Evolutionary conservation across 2,888 invertebrate species (phyloP), one percentile per base, ranked within the genome.

Genomic region (Melieria picta): DNA sequence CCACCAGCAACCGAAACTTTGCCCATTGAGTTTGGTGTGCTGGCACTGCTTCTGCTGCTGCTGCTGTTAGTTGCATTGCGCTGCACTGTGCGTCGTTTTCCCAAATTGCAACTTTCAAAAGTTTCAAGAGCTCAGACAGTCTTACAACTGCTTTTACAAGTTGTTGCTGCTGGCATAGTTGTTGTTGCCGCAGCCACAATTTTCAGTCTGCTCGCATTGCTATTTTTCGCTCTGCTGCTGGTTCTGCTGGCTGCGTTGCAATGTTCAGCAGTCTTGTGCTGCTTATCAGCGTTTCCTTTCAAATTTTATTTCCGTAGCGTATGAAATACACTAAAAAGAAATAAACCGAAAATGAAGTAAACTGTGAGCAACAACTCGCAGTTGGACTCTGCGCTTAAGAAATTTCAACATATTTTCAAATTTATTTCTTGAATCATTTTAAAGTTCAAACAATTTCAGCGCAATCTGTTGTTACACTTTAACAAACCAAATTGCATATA

Each of bases 41-140:
- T 30, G 30, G 30, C 65, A 52, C 46, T 55, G 45, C 55, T 11
- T n/a, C 48, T 45, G 46, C 63, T 47, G 4, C 30, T 30, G 4
- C 48, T 56, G 56, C 11, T 30, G 47, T 42, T 50, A 47, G 11
- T 50, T 55, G 56, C 7, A 56, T 56, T 65, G 45, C 47, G 56
- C 43, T 16, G 65, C 56, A 13, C 30, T 13, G 16, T 65, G 16
- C 30, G 3, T 9, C 30, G 4, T 55, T 45, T 47, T 52, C 45
- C 52, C 65, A 13, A 71, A 65, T 65, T 65, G 71, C 71, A 65
- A 71, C 61, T 65, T 71, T 47, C 52, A 61, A 71, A 65, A 65
- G 65, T 60, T 65, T 65, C 52, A 65, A 71, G 16, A 71, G 60
- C 71, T 65, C 71, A 65, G 64, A 71, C 65, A 71, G 13, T 46